Evolutionary conservation across 1,140 invertebrate species (phyloP), one percentile per base, ranked within the genome.

Genomic region (Drosophila yakuba): DNA sequence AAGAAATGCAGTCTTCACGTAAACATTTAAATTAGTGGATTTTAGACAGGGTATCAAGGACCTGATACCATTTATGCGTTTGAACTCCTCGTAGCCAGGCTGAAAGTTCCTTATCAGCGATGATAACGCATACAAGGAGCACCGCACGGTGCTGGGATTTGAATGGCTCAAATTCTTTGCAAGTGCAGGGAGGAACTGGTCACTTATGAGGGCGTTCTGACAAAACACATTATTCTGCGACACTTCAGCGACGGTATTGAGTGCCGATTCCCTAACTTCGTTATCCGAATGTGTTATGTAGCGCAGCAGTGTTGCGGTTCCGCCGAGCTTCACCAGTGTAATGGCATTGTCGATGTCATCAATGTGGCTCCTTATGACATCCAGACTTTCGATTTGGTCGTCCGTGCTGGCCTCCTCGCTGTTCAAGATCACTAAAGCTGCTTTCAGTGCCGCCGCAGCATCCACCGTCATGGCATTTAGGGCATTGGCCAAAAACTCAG

Each of bases 261-360:
- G 69, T 4, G 82, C 61, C 15, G 59, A 52, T 11, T 59, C n/a
- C 14, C 71, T 35, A 7, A 85, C 17, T 8, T 72, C 67, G 4
- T 0, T 20, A 11, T 82, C 51, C 2, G 58, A 45, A 45, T 52
- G 20, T 20, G 38, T 47, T 17, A 88, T 55, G 8, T 55, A 82
- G 8, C 59, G 63, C 6, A 72, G 60, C 23, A 85, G 6, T 0
- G 51, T 39, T 12, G 20, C 25, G 7, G 59, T 63, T n/a, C 78
- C 83, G 12, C 83, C 82, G 3, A 67, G 25, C 51, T 85, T 85
- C 0, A 88, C 83, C 51, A 85, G 61, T 0, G 83, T 60, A 17
- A 82, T 85, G 6, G 82, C 82, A 41, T 67, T 32, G 43, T 85
- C 82, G 8, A 85, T 78, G 32, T 85, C 83, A 47, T 78, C 78